These are phyloP conservation scores for Bombus turneri DNA, from an alignment of 1,140 invertebrate species.

Conservation along the genomic window DNA sequence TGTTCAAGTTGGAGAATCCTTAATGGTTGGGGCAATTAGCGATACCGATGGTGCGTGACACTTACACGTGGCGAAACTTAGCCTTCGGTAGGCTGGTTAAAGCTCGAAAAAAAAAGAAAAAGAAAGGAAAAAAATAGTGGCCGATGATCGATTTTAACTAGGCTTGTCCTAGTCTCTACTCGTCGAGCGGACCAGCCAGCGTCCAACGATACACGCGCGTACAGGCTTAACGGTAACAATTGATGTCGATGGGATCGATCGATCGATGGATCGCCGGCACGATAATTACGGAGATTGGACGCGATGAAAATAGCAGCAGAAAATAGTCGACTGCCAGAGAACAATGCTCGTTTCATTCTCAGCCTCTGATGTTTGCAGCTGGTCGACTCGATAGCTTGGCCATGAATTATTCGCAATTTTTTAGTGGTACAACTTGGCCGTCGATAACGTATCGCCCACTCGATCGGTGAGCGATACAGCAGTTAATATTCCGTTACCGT, in stretches of 20 bases:
- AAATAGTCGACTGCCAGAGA: slow-evolving; percentile 3
- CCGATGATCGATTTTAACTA: slow-evolving; percentile 61
- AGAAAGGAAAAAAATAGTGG: slow-evolving; percentile 20
- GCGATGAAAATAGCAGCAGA: slow-evolving; percentile 19
- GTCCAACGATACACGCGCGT: not conserved
- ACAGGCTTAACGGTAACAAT: slow-evolving; percentile 1
- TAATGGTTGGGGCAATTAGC: slow-evolving; percentile 69
- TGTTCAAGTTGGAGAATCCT: slow-evolving; percentile 69
- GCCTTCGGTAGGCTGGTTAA: not conserved
- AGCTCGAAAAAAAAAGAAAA: not conserved
- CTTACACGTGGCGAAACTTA: slow-evolving; percentile 32
- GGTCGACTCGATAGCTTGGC: not conserved
- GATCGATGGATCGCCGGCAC: slow-evolving; percentile 8
- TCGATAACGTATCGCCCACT: not conserved
- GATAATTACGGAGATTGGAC: slow-evolving; percentile 32
- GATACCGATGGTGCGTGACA: slow-evolving; percentile 63
- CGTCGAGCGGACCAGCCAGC: not conserved
- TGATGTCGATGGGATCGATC: slow-evolving; percentile 40
- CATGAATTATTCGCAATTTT: slow-evolving; percentile 18
- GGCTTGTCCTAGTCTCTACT: not conserved
- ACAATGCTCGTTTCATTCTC: not conserved
- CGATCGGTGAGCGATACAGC: not conserved
- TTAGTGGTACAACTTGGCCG: not conserved
- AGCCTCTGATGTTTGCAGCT: slow-evolving; percentile 3
- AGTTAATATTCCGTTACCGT: no score